phyloP scores from a whole-genome alignment of 2,113 vertebrate species.

The Python bivittatus region DNA sequence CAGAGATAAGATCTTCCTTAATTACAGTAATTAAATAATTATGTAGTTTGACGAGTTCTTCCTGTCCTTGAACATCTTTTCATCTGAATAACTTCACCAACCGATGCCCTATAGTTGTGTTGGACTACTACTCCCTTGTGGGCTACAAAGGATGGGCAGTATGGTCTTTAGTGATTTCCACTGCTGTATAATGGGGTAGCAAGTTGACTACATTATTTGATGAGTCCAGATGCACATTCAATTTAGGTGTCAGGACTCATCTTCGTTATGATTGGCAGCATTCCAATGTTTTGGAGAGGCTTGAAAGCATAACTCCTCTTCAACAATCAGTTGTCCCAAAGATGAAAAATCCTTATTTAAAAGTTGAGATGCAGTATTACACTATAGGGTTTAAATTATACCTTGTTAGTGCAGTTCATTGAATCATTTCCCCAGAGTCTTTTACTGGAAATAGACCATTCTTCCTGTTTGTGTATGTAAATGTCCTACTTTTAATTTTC shows the following conservation, averaged over 20 bases:
- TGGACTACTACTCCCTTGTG: not conserved
- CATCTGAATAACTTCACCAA: not conserved
- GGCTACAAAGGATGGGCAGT: not conserved
- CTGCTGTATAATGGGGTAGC: not conserved
- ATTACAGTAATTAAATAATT: not conserved
- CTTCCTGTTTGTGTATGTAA: conserved; percentile 15
- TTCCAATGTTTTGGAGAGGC: not conserved
- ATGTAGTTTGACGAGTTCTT: not conserved
- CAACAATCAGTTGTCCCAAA: not conserved
- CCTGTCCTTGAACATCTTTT: not conserved
- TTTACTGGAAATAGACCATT: not conserved
- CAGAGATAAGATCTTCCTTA: not conserved
- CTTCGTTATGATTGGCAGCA: not conserved
- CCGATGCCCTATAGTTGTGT: not conserved
- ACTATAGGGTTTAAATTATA: not conserved
- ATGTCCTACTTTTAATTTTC: conserved; percentile 10
- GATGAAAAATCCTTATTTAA: not conserved
- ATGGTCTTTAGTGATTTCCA: not conserved
- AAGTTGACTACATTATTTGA: not conserved
- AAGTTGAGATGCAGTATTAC: not conserved
- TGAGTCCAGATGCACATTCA: not conserved
- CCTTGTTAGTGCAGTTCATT: not conserved
- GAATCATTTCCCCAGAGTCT: not conserved
- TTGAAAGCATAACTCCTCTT: not conserved
- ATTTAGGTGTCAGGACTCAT: not conserved